These are phyloP conservation scores for Hyppa rectilinea DNA, from an alignment of 2,888 invertebrate species.

Conservation along the genomic window DNA sequence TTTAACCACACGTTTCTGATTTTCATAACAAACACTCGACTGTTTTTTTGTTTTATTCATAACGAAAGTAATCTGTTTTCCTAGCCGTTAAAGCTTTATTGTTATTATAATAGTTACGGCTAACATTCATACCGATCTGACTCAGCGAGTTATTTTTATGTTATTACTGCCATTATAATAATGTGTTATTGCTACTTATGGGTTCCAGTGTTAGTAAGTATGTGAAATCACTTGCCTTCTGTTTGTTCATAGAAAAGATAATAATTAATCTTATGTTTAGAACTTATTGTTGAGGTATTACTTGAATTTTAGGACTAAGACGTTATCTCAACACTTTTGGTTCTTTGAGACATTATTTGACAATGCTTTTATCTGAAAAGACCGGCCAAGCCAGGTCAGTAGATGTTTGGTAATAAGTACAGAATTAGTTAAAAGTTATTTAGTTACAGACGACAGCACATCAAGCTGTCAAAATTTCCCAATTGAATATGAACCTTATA, in stretches of 20 bases:
- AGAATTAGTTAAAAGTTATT: not conserved
- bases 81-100: constrained; percentile 35
- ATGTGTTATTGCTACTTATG: constrained; percentile 27
- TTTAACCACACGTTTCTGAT: not conserved
- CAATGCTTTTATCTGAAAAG: not conserved
- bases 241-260: not conserved
- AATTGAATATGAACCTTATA: too few species aligned
- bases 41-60: not conserved
- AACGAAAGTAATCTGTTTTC: constrained; percentile 26
- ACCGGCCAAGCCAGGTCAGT: not conserved
- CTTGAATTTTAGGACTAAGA: not conserved
- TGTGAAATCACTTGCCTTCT: constrained; percentile 3
- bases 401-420: not conserved
- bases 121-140: constrained; percentile 31
- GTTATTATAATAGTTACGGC: constrained; percentile 48
- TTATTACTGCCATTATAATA: constrained; percentile 30
- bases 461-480: too few species aligned
- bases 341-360: not conserved
- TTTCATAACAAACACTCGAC: not conserved
- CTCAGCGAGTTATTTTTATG: constrained; percentile 48
- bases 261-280: not conserved
- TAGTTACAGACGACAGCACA: too few species aligned
- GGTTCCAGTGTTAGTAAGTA: constrained; percentile 6
- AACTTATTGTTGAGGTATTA: too few species aligned
- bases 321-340: not conserved